Base-by-base conservation (phyloP, 2,888 invertebrate genomes). In the Pimpla rufipes region DNA sequence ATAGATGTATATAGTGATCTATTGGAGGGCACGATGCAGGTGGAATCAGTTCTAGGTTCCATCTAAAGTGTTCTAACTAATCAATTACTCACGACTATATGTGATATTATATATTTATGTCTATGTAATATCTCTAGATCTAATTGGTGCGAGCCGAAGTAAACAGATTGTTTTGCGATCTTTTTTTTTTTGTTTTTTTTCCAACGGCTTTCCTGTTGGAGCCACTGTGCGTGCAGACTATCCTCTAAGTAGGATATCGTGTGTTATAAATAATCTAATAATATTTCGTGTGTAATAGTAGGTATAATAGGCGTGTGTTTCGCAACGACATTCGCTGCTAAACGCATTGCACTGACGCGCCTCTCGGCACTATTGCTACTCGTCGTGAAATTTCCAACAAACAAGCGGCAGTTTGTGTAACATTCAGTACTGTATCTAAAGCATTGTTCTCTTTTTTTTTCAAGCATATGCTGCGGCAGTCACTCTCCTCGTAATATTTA, bases 401-500 rank as follows among this genome's bases (percentile, higher is more conserved):
- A 50, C 79, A 79, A 76, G 83, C 79, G 57, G 71, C 80, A 50
- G 37, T 77, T 47, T 57, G 74, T 67, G 62, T 68, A 35, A 71
- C 77, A 74, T 82, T 79, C 73, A 79, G 21, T 40, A 42, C 55
- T 55, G 40, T 8, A 47, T 64, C 21, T 45, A 55, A 83, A 79
- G 79, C 78, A 29, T 66, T 64, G 1, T 47, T n/a, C 2, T 47
- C 3, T 37, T 37, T 62, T 57, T 55, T 8, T 40, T 62, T 62
- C 37, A 62, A 62, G 62, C 21, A 50, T 47, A 71, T 62, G 50
- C 47, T 21, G 79, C 45, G 50, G 59, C 71, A 35, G 16, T 73
- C 59, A 80, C 85, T 87, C 84, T 86, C 79, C 87, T 84, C 85
- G 78, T 76, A 84, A 85, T 87, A 86, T 86, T 85, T 71, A 70